These are phyloP conservation scores for Chaetogeoica ovagalla DNA, from an alignment of 2,888 invertebrate species.

Conservation along the genomic window DNA sequence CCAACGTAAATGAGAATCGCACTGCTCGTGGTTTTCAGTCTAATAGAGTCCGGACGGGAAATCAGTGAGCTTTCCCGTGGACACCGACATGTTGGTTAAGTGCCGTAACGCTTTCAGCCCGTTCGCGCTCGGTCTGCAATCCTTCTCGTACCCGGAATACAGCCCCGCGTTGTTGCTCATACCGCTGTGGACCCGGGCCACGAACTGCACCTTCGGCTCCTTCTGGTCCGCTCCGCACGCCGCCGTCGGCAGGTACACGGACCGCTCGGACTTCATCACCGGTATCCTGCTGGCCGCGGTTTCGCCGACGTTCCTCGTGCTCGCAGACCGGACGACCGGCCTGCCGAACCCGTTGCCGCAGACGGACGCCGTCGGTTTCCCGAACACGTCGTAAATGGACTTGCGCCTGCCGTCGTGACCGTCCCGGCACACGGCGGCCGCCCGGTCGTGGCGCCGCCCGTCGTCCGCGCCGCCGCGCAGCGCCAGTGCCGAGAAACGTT, in stretches of 20 bases:
- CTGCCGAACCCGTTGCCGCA: not conserved
- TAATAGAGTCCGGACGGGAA: slow-evolving; percentile 58
- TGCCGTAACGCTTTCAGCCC: slow-evolving; percentile 54
- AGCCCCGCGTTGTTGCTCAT: slow-evolving; percentile 65
- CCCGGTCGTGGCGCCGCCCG: not conserved
- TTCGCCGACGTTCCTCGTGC: slow-evolving; percentile 45
- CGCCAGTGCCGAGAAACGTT: slow-evolving; percentile 27
- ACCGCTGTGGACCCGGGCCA: slow-evolving; percentile 65
- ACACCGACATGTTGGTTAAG: slow-evolving; percentile 56
- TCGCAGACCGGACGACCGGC: slow-evolving; percentile 41
- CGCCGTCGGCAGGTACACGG: slow-evolving; percentile 55
- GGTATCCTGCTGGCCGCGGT: not conserved
- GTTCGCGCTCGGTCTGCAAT: slow-evolving; percentile 46
- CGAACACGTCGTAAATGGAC: slow-evolving; percentile 31
- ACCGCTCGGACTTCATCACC: slow-evolving; percentile 54
- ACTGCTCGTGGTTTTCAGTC: too few species aligned
- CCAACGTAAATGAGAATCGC: too few species aligned
- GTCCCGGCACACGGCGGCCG: not conserved
- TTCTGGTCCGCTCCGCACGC: slow-evolving; percentile 63
- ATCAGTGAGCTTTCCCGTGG: slow-evolving; percentile 57
- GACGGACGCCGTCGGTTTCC: not conserved
- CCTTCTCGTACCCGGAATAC: slow-evolving; percentile 65
- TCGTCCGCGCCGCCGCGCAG: not conserved
- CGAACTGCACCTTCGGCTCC: slow-evolving; percentile 60
- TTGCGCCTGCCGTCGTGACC: slow-evolving; percentile 7